Evolutionary conservation across 2,888 invertebrate genomes (phyloP), one percentile per base, ranked within the genome.

Genomic region (Tachystola acroxantha): DNA sequence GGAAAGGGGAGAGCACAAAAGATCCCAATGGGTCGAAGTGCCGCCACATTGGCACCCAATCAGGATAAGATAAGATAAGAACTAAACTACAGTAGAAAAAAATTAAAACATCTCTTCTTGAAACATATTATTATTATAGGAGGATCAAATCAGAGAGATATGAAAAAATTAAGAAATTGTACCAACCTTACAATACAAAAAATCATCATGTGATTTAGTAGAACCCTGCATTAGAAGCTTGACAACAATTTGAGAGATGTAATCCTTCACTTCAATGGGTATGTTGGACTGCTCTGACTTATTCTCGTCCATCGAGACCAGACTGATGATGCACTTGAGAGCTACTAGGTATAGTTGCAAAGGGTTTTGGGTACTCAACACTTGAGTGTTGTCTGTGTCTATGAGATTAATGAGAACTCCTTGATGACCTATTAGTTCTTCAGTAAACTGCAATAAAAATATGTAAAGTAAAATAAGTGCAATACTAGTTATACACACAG

Each of bases 161-260:
- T n/a, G n/a, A n/a, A n/a, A n/a, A n/a, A n/a, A n/a, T n/a, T n/a
- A n/a, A n/a, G n/a, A n/a, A n/a, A 16, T 30, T 14, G 7, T 16
- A 51, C 64, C 57, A 62, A 89, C 89, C 74, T 89, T 89, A 56
- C 77, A 84, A 57, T 84, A 80, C 27, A 84, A 56, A 50, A 85
- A 70, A 44, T 88, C 82, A 68, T 88, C 84, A 45, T 75, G 68
- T 31, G 56, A 53, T 39, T 68, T 73, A 12, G 50, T 45, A 42
- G 59, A 62, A 6, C 77, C 74, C 40, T 60, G 75, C 58, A 77
- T 59, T 27, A 89, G 49, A 50, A 80, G 74, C 32, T 59, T 66
- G 13, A 87, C 47, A 49, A 88, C 70, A 36, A 79, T 48, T 51
- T 74, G 51, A 19, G 78, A 72, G 36, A 87, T 73, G 28, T 65